These are phyloP conservation scores for Tapera naevia DNA, from an alignment of 2,797 vertebrate species.

Conservation along the genomic window DNA sequence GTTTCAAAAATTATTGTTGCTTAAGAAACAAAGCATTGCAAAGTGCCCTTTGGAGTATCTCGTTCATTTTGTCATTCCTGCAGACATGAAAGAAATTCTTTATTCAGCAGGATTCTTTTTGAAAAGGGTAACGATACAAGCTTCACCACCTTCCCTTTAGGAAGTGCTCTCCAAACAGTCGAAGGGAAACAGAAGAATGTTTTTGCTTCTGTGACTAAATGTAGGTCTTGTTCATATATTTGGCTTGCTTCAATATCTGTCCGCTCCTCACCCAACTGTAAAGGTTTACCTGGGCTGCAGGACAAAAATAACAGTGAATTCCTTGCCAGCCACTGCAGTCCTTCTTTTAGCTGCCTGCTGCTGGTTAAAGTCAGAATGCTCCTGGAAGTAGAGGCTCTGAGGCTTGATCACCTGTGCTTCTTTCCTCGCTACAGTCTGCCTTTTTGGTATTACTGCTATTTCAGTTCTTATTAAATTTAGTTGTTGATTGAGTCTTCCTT, in stretches of 20 bases:
- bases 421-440: not conserved
- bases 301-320: conserved; percentile 37
- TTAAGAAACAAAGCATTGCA: not conserved
- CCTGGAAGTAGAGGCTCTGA: not conserved
- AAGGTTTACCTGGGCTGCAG: conserved; percentile 44
- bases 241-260: not conserved
- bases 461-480: not conserved
- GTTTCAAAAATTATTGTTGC: not conserved
- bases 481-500: not conserved
- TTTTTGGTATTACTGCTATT: not conserved
- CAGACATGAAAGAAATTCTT: conserved; percentile 15
- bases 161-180: conserved; percentile 22
- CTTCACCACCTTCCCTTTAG: conserved; percentile 36
- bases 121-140: not conserved
- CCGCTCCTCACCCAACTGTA: conserved; percentile 9
- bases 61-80: not conserved
- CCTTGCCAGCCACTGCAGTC: not conserved
- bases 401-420: not conserved
- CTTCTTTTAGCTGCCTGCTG: not conserved
- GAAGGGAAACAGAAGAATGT: conserved; percentile 19
- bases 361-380: not conserved
- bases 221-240: conserved; percentile 31
- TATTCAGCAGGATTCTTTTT: not conserved
- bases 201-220: conserved; percentile 48
- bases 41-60: conserved; percentile 11